These are phyloP conservation scores for Epirrita christyi DNA, from an alignment of 2,888 invertebrate species.

Conservation along the genomic window DNA sequence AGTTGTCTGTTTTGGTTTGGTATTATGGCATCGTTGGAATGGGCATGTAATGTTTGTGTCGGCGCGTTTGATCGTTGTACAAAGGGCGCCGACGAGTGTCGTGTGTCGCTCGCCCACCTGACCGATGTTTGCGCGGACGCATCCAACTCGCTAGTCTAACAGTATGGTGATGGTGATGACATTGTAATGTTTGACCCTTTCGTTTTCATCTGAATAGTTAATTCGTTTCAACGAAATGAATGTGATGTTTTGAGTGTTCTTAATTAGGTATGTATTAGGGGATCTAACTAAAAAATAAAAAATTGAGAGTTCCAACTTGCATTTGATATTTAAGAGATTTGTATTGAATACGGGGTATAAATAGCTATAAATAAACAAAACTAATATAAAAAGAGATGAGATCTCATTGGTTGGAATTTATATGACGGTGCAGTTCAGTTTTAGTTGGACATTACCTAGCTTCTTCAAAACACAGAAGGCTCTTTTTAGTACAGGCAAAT, in stretches of 20 bases:
- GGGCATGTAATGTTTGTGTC: slow-evolving; percentile 64
- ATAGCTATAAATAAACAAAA: no score
- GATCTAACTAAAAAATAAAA: no score
- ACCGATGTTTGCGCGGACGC: slow-evolving; percentile 67
- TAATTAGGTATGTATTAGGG: no score
- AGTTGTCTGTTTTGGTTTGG: slow-evolving; percentile 22
- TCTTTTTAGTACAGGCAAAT: no score
- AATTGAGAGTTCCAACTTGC: no score
- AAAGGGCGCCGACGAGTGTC: slow-evolving; percentile 80
- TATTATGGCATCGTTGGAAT: slow-evolving; percentile 43
- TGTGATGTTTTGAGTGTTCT: slow-evolving; percentile 9
- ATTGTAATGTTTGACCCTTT: slow-evolving; percentile 36
- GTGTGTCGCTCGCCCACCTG: slow-evolving; percentile 79
- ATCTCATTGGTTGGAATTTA: no score
- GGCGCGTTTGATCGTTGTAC: slow-evolving; percentile 75
- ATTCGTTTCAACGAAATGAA: slow-evolving; percentile 3
- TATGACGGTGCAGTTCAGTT: no score
- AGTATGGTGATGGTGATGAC: slow-evolving; percentile 37
- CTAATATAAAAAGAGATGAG: no score
- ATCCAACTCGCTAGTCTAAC: slow-evolving; percentile 42
- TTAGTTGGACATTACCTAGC: no score
- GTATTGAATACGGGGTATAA: no score
- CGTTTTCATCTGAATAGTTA: slow-evolving; percentile 26
- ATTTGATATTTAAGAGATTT: no score
- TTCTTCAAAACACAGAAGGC: no score